Percentiles rank a stretch among this genome's conserved stretches.
These are phyloP conservation scores for Iselma pallidipennis DNA, from an alignment of 2,888 invertebrate species.

Conservation along the genomic window DNA sequence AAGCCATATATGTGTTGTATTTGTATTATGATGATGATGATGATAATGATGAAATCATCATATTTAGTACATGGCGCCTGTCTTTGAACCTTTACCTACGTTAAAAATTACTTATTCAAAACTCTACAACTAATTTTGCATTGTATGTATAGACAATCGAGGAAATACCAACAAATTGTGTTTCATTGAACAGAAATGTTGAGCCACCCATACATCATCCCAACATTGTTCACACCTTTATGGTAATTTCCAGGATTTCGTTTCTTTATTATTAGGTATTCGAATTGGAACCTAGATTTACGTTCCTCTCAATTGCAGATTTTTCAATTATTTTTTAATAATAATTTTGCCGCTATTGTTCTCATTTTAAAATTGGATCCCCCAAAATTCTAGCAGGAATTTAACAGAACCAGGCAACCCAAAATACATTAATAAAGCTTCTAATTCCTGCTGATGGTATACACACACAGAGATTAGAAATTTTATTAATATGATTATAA, in stretches of 20 bases:
- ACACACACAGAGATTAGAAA: no score
- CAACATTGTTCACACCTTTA: conserved; percentile 20
- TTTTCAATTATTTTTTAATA: no score
- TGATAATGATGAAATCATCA: conserved; percentile 15
- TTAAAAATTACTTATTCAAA: neutral
- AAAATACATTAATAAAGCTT: no score
- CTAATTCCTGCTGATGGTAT: no score
- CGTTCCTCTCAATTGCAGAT: no score
- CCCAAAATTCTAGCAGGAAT: no score
- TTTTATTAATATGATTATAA: no score
- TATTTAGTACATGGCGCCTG: neutral
- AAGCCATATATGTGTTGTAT: neutral
- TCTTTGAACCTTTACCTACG: neutral
- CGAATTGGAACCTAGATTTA: no score
- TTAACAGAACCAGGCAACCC: no score
- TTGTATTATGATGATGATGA: neutral
- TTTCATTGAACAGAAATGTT: conserved; percentile 2
- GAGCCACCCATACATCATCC: conserved; percentile 14
- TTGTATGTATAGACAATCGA: neutral
- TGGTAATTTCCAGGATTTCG: conserved; percentile 8
- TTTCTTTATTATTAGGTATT: neutral
- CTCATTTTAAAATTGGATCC: no score
- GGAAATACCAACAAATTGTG: neutral
- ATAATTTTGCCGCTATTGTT: no score
- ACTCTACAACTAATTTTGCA: no score